Evolutionary conservation across 2,888 invertebrate species (phyloP).

Genomic region (Andrena haemorrhoa): DNA sequence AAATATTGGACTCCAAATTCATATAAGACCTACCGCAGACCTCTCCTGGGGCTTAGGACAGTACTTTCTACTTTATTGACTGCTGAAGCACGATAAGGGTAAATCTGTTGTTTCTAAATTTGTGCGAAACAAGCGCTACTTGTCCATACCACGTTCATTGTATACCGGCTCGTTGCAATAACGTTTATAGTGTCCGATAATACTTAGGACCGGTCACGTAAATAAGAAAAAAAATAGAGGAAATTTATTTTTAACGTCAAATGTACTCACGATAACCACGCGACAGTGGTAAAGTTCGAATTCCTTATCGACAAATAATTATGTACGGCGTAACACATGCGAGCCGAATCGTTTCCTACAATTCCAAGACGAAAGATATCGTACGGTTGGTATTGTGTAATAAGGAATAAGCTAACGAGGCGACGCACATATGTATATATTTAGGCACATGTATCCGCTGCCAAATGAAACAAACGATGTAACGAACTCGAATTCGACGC

Average conservation of each 20-base stretch:
- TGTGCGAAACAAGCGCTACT: no score
- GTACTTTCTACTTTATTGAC: no score
- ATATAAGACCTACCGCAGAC: no score
- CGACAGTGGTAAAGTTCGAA: neutral
- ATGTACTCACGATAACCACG: no score
- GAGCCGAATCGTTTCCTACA: constrained; percentile 15
- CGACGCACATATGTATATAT: neutral
- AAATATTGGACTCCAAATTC: no score
- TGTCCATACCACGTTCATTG: no score
- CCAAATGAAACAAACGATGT: constrained; percentile 54
- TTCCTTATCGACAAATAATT: neutral
- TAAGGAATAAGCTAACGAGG: constrained; percentile 24
- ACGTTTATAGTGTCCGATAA: no score
- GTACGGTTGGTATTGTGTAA: constrained; percentile 24
- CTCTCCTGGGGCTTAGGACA: no score
- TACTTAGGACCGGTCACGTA: no score
- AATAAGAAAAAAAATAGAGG: neutral
- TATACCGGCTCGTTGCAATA: no score
- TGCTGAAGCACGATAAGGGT: no score
- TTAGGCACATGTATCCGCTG: constrained; percentile 9
- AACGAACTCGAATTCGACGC: constrained; percentile 20
- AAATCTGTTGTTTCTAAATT: no score
- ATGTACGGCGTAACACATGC: neutral
- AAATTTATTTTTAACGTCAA: neutral
- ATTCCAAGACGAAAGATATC: constrained; percentile 6